A percentile compares a stretch with the other conserved stretches of the same genome.
Evolutionary conservation across 2,113 vertebrate genomes (phyloP).

Genomic region (Lucifuga dentata): DNA sequence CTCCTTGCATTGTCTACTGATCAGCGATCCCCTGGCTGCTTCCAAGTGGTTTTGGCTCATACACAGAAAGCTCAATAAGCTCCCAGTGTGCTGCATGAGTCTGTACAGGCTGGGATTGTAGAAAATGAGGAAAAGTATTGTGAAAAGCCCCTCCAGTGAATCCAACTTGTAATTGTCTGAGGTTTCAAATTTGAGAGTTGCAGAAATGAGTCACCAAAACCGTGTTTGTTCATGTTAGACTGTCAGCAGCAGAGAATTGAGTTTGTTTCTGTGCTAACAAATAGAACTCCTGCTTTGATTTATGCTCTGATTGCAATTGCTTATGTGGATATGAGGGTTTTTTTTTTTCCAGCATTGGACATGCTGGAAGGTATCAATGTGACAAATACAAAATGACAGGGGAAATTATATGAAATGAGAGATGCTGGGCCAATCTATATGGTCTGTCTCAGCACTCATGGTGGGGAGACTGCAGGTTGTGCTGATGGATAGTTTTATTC

Average conservation of each 20-base stretch:
- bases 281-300: conserved; percentile 33
- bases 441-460: not conserved
- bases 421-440: not conserved
- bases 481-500: conserved; percentile 43
- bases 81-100: not conserved
- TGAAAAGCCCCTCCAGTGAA: conserved; percentile 3
- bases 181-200: conserved; percentile 4
- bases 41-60: conserved; percentile 7
- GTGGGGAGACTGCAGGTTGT: conserved; percentile 8
- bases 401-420: conserved; percentile 40
- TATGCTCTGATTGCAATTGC: conserved; percentile 17
- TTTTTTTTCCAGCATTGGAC: conserved; percentile 8
- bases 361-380: conserved; percentile 22
- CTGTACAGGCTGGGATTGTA: not conserved
- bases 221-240: conserved; percentile 20
- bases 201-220: conserved; percentile 4
- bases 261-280: conserved; percentile 26
- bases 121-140: not conserved
- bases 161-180: conserved; percentile 14
- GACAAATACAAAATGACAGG: conserved; percentile 33
- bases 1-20: conserved; percentile 29
- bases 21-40: conserved; percentile 18
- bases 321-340: not conserved
- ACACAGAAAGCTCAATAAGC: conserved; percentile 16
- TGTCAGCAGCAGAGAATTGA: conserved; percentile 33